Base-by-base conservation (phyloP, 1,140 invertebrate genomes). In the Maniola jurtina region DNA sequence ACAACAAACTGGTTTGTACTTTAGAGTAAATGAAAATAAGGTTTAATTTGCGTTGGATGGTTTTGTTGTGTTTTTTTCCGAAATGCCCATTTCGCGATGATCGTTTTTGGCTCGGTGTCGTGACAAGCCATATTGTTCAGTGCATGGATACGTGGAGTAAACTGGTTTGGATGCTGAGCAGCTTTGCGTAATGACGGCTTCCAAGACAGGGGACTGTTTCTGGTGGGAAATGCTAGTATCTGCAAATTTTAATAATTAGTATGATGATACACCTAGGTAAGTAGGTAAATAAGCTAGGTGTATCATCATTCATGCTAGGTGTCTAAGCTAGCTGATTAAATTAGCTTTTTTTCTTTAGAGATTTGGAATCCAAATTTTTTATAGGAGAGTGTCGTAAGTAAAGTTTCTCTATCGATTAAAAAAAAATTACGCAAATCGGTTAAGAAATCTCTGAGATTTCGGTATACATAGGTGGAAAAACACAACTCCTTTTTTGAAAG, bases 61-160 rank as follows among this genome's bases (percentile, higher is more conserved):
- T 61, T 45, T 5, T 16, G 38, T 33, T 25, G 61, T 36, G 36
- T 65, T 70, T 70, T n/a, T 70, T 70, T 70, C 15, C 38, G 15
- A 36, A 64, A 71, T 60, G 45, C 33, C 63, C 64, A 66, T 66
- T 70, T 77, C 68, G 78, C 73, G 71, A 61, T 75, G 69, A 76
- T 83, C 82, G 72, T 81, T 85, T 85, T 86, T 76, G 75, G 77
- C 71, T 65, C 60, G 69, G 66, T 81, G 79, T 88, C 84, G 81
- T 85, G 83, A 83, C 86, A 83, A 75, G 78, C 84, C 84, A 87
- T 89, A 89, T 85, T 88, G 86, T 89, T 85, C 85, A 70, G 65
- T 50, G 70, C 70, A 83, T 86, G 81, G 81, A 83, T 84, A 83
- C 80, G 83, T 82, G 77, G 42, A 63, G 42, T 78, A 76, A 84